A percentile compares a stretch with the other conserved stretches of the same genome.
phyloP scores from a whole-genome alignment of 2,888 invertebrate genomes.

The Dryocosmus kuriphilus region DNA sequence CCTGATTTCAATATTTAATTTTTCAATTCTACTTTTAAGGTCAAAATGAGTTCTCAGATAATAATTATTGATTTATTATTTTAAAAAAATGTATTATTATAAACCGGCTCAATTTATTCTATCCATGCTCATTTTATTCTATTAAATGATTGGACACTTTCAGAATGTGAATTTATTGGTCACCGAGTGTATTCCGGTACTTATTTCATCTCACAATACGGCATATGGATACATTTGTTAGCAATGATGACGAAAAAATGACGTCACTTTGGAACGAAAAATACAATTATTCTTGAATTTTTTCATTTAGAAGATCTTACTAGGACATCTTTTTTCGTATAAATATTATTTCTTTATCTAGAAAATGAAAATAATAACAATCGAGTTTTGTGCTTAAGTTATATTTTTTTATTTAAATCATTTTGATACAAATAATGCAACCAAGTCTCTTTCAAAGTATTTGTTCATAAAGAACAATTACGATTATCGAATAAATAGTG shows the following conservation, averaged over 20 bases:
- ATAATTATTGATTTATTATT: background rate
- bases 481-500: conserved; percentile 29
- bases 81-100: background rate
- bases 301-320: background rate
- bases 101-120: background rate
- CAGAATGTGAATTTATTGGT: background rate
- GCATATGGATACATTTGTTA: background rate
- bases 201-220: background rate
- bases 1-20: background rate
- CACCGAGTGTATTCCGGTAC: background rate
- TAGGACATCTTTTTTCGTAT: too few species aligned
- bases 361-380: background rate
- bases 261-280: background rate
- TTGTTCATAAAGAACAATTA: conserved; percentile 29
- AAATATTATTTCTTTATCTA: too few species aligned
- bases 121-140: background rate
- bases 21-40: background rate
- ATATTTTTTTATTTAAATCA: conserved; percentile 54
- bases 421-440: conserved; percentile 58
- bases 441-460: conserved; percentile 42
- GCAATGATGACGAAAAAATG: background rate
- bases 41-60: background rate
- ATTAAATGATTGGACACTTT: background rate
- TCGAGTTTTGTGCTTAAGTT: conserved; percentile 43
- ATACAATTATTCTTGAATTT: background rate